Evolutionary conservation across 2,797 vertebrate species (phyloP), one percentile per base, ranked within the genome.

Genomic region (Phyllotis vaccarum): DNA sequence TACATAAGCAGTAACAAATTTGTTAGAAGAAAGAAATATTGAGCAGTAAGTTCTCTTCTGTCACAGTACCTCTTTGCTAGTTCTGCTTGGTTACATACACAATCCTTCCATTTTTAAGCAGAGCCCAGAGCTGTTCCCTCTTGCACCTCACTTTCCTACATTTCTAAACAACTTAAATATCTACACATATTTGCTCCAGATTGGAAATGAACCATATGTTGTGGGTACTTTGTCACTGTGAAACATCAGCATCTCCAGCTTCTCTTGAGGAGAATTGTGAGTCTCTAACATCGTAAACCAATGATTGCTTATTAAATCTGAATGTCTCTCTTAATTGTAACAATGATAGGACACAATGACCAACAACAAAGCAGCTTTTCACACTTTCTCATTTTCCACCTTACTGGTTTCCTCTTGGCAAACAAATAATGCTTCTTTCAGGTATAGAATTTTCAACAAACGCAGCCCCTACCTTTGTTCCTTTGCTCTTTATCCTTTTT

Each of bases 181-280:
- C n/a, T n/a, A n/a, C n/a, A n/a, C n/a, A n/a, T 87, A 81, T 96
- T 97, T 97, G 94, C 95, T 97, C 85, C 88, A 89, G 80, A 81
- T 92, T 97, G 91, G 27, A 93, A 97, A 96, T 31, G 74, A 98
- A 94, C 86, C 93, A 31, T 97, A 96, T 95, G 94, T 86, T 97
- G 58, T 46, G 52, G 70, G 96, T 68, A 95, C 96, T 98, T 98
- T 97, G 95, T 98, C 96, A 96, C 89, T 93, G 96, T 97, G 94
- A 97, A 98, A 96, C 88, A 81, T 87, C 82, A 81, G 9, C 86
- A 97, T 94, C 93, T 89, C 96, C 90, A 92, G 92, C 62, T 97
- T 87, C 97, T 94, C 91, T 96, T 86, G 75, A 93, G 66, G 90
- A 96, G 91, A 97, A 98, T 46, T 97, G 40, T 95, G 56, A 98